A percentile compares a stretch with the other conserved stretches of the same genome.
These are phyloP conservation scores for Casuarius casuarius DNA, from an alignment of 2,113 vertebrate species.

Conservation along the genomic window DNA sequence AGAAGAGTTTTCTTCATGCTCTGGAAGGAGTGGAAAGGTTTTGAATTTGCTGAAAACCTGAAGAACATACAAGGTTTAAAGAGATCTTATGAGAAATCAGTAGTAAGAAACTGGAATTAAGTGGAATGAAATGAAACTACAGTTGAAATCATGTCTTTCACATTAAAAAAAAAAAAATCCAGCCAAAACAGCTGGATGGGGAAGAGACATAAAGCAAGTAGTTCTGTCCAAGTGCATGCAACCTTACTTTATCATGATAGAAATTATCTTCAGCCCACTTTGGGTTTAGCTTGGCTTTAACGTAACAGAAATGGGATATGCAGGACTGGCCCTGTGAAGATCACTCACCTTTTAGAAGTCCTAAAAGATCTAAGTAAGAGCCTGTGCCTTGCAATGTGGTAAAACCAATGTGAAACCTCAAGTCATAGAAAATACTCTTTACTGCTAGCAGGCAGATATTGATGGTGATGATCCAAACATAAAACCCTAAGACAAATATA, in stretches of 20 bases:
- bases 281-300: not conserved
- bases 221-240: not conserved
- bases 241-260: not conserved
- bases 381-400: not conserved
- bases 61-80: not conserved
- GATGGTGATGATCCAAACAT: not conserved
- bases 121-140: not conserved
- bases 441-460: not conserved
- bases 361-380: not conserved
- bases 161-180: too few species aligned
- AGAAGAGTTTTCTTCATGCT: not conserved
- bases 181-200: too few species aligned
- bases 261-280: not conserved
- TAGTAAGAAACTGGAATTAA: not conserved
- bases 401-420: not conserved
- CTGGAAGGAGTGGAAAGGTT: not conserved
- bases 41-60: not conserved
- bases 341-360: constrained; percentile 1
- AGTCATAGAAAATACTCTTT: not conserved
- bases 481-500: not conserved
- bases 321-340: not conserved
- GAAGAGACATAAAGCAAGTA: not conserved
- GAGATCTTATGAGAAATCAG: not conserved
- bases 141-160: too few species aligned
- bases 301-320: not conserved